These are phyloP conservation scores for Tribolium freemani DNA, from an alignment of 2,888 invertebrate species.

Conservation along the genomic window DNA sequence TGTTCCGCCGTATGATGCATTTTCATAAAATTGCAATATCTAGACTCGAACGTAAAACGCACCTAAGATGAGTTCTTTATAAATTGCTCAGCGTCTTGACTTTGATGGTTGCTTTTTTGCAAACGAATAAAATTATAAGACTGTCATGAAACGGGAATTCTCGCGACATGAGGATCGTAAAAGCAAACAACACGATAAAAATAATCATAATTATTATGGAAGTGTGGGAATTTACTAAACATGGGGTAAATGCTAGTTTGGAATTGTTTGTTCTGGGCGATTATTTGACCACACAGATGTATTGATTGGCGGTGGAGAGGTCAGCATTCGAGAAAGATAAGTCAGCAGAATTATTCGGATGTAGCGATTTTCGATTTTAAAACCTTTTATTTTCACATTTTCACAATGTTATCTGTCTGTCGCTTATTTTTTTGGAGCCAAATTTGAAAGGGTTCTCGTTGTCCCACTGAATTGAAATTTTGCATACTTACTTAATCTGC, in stretches of 20 bases:
- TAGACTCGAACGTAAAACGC: constrained; percentile 11
- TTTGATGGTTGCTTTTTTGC: neutral
- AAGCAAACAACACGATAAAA: constrained; percentile 8
- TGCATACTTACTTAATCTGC: too few relatives aligned
- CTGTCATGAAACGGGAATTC: neutral
- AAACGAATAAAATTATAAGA: constrained; percentile 20
- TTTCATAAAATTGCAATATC: constrained; percentile 28
- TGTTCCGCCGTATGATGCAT: constrained; percentile 16
- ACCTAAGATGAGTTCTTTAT: constrained; percentile 13
- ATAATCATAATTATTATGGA: constrained; percentile 12
- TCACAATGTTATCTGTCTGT: too few relatives aligned
- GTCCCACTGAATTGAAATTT: too few relatives aligned
- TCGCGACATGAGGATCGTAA: neutral
- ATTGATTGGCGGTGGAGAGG: neutral
- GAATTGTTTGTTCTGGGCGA: neutral
- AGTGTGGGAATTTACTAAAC: neutral
- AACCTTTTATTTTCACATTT: too few relatives aligned
- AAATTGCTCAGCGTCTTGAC: constrained; percentile 14
- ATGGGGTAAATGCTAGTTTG: neutral
- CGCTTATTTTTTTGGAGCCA: too few relatives aligned
- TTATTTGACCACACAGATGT: neutral
- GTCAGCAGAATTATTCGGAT: too few relatives aligned
- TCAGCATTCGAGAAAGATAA: neutral
- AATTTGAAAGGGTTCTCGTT: too few relatives aligned
- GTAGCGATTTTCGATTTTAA: too few relatives aligned